A percentile compares a stretch with the other conserved stretches of the same genome.
phyloP scores from a whole-genome alignment of 2,888 invertebrate species.

The Plutella xylostella region DNA sequence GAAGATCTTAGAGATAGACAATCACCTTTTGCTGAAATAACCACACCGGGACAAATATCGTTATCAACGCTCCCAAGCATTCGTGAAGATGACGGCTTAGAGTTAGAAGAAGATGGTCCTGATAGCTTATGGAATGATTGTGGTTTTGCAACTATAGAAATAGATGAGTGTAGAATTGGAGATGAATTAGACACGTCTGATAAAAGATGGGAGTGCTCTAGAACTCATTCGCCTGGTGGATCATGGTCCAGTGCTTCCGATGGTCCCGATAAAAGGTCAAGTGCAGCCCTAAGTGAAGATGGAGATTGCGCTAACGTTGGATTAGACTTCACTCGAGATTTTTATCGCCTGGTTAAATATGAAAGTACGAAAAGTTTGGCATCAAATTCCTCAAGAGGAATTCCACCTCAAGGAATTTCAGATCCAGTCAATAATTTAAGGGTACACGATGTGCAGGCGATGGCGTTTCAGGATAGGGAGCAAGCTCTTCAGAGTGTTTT shows the following conservation, averaged over 20 bases:
- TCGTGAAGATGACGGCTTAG: constrained; percentile 78
- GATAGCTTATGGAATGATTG: constrained; percentile 83
- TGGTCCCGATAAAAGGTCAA: constrained; percentile 77
- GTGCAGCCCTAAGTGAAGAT: constrained; percentile 76
- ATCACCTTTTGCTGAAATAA: constrained; percentile 60
- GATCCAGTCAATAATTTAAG: constrained; percentile 59
- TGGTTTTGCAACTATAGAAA: constrained; percentile 76
- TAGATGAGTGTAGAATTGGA: constrained; percentile 73
- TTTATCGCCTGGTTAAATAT: constrained; percentile 83
- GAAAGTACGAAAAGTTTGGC: constrained; percentile 84
- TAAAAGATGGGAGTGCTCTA: constrained; percentile 75
- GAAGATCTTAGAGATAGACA: constrained; percentile 74
- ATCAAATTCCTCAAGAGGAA: constrained; percentile 77
- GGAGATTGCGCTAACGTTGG: constrained; percentile 77
- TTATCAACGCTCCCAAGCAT: constrained; percentile 77
- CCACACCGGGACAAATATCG: constrained; percentile 74
- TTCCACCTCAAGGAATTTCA: constrained; percentile 59
- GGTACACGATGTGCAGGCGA: constrained; percentile 56
- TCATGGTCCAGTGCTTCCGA: constrained; percentile 71
- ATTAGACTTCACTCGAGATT: constrained; percentile 82
- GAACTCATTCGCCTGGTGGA: constrained; percentile 70
- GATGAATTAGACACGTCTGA: constrained; percentile 58
- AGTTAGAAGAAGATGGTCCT: constrained; percentile 79
- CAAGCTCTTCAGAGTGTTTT: constrained; percentile 79
- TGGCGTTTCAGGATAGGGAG: constrained; percentile 72